Evolutionary conservation across 2,797 vertebrate genomes (phyloP), one percentile per base, ranked within the genome.

Genomic region (Tokudaia tokunoshimensis): DNA sequence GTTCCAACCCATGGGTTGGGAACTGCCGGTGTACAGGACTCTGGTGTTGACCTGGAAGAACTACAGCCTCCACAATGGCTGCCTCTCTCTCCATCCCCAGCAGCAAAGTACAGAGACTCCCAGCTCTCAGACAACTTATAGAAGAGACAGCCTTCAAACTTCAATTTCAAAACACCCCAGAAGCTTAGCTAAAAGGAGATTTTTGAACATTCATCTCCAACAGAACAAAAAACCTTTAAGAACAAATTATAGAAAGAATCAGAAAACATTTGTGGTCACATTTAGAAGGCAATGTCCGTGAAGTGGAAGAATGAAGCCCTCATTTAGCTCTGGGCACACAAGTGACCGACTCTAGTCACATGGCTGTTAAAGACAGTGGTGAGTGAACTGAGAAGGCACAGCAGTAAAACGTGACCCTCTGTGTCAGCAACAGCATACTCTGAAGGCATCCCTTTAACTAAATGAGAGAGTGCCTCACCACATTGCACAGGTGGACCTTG

Each of bases 401-500:
- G 44, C 57, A 17, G 10, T 4, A 12, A 50, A 19, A 19, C 7
- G 1, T 0, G 0, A n/a, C 41, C 17, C 37, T 70, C 34, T 7
- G 34, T 6, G 31, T 65, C 0, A 15, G 14, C n/a, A 26, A 15
- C 15, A 65, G 34, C 29, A 11, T 0, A 6, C 57, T 34, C 26
- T 20, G 22, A 82, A 61, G 52, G 10, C 3, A 6, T 41, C 12
- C 2, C 9, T 72, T 22, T 19, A 31, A 86, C 29, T 24, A 24
- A 11, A 4, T 59, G 50, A 29, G 24, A 57, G 6, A 47, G 20
- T 8, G 4, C 24, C 20, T 57, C 50, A 79, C 59, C 83, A 90
- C 75, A 37, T 41, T n/a, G 41, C 31, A 3, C 20, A 61, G 41
- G 14, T 17, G 61, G 41, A 34, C 29, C 80, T 44, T 47, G 41